Base-by-base conservation (phyloP, 2,113 vertebrate genomes). In the Forbesichthys papilliferus region DNA sequence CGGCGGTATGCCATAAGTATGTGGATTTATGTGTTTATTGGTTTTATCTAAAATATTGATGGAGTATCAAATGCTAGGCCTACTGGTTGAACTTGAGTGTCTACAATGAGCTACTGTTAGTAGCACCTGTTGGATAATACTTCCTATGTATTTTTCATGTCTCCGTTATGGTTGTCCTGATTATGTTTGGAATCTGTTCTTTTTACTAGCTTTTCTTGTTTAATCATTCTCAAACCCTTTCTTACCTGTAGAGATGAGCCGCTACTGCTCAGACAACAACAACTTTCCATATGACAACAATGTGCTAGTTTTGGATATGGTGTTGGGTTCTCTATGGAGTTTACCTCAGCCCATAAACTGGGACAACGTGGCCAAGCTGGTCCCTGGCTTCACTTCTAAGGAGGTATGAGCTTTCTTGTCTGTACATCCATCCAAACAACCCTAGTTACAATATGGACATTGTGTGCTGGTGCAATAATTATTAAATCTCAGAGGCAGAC, bases 211-310 rank as follows among this genome's bases (percentile, higher is more conserved):
- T 46, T 42, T 34, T 34, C 12, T 9, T 58, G 3, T 58, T 20
- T 59, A 34, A 9, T 61, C 34, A 13, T 9, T 56, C 5, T 14
- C 18, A 57, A 10, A 20, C 55, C 27, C 16, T 20, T 18, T 48
- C 57, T 52, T 46, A 11, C 62, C 11, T 64, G 16, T 65, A 92
- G 91, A 90, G 46, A 99, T 99, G 97, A 99, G 95, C 90, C 94
- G 91, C 69, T 94, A 94, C 77, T 93, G 93, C 89, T 95, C 94
- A 36, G 94, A 98, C 90, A 98, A 98, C 92, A 98, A 96, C 91
- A 98, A 98, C 86, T 96, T 97, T 36, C 93, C 94, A 0, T 96
- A 94, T 33, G 96, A 98, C 90, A 99, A 98, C 89, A 97, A 95
- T 54, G 90, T 96, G 68, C 93, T 98, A 90, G 96, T 97, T 54